phyloP scores from a whole-genome alignment of 2,888 invertebrate species.

The Schrankia costaestrigalis region DNA sequence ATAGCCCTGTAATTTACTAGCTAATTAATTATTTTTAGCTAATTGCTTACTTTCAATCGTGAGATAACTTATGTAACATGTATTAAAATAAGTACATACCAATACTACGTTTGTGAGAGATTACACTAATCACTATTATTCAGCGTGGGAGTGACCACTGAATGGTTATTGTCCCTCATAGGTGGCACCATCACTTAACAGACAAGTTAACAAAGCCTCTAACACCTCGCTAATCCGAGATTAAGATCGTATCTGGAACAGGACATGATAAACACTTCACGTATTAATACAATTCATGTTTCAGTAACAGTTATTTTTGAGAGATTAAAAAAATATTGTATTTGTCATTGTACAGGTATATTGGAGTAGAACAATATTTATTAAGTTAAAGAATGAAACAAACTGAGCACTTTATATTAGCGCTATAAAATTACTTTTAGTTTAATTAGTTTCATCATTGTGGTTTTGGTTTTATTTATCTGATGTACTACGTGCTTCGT shows the following conservation, averaged over 20 bases:
- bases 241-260: conserved; percentile 71
- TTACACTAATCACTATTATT: conserved; percentile 39
- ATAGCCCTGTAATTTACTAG: too few relatives aligned
- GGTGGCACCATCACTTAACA: conserved; percentile 59
- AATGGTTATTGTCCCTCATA: conserved; percentile 52
- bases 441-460: too few relatives aligned
- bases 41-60: too few relatives aligned
- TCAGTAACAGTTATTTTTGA: conserved; percentile 59
- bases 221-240: conserved; percentile 65
- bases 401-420: background rate
- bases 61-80: too few relatives aligned
- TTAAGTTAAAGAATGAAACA: background rate
- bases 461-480: too few relatives aligned
- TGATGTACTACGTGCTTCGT: too few relatives aligned
- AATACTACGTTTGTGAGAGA: conserved; percentile 46
- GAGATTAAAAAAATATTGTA: conserved; percentile 50
- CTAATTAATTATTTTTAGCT: too few relatives aligned
- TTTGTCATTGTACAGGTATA: conserved; percentile 26
- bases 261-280: conserved; percentile 69
- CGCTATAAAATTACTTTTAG: background rate
- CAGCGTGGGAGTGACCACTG: conserved; percentile 62
- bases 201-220: conserved; percentile 60
- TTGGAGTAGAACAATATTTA: conserved; percentile 13
- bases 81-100: too few relatives aligned
- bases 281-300: conserved; percentile 55